phyloP scores from a whole-genome alignment of 2,888 invertebrate genomes.

The Agrochola circellaris region DNA sequence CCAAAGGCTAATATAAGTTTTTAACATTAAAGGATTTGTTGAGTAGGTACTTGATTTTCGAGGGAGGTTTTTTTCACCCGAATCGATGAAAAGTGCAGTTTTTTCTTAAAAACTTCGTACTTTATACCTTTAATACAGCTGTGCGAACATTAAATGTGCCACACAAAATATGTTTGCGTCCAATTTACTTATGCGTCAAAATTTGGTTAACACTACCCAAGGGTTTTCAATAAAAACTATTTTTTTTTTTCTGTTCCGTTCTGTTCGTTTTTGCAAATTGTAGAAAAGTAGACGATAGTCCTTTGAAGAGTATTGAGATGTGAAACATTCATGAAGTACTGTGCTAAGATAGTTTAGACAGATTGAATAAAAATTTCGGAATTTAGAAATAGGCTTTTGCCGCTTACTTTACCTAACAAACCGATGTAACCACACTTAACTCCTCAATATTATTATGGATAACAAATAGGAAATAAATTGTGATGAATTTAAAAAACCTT shows the following conservation, averaged over 20 bases:
- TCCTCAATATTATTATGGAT: not conserved
- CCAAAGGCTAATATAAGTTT: slow-evolving; percentile 9
- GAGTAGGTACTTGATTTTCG: not conserved
- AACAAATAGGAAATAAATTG: not conserved
- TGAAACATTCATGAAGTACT: not conserved
- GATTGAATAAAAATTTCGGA: not conserved
- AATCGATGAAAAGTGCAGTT: not conserved
- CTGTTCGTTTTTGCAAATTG: not conserved
- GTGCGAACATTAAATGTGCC: not conserved
- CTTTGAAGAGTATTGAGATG: not conserved
- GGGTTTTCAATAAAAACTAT: no score
- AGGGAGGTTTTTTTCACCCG: not conserved
- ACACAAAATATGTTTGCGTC: not conserved
- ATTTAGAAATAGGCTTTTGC: not conserved
- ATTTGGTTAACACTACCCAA: not conserved
- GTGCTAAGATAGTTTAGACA: not conserved
- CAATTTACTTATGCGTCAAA: not conserved
- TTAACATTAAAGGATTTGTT: not conserved
- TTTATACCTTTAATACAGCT: not conserved
- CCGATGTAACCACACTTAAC: not conserved
- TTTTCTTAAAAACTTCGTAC: not conserved
- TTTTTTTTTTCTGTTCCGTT: not conserved
- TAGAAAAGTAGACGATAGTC: not conserved
- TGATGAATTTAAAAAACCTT: not conserved
- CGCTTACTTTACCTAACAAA: not conserved